These are phyloP conservation scores for Mizuhopecten yessoensis DNA, from an alignment of 1,140 invertebrate genomes.

Conservation along the genomic window DNA sequence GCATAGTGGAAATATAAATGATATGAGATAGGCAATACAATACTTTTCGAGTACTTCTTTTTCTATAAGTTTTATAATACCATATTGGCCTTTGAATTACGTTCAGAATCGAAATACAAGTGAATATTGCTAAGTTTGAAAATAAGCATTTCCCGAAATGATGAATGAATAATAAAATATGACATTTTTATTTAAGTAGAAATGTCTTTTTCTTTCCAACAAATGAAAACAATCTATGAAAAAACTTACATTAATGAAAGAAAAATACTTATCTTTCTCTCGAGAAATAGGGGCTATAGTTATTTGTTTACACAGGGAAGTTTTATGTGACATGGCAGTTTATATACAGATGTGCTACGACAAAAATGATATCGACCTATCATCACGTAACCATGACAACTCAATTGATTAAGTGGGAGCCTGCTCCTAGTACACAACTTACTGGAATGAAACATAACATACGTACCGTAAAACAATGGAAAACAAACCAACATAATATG, in stretches of 20 bases:
- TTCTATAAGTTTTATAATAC: no score
- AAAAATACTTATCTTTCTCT: no score
- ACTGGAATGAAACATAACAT: conserved; percentile 18
- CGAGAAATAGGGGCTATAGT: not conserved
- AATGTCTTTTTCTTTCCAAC: no score
- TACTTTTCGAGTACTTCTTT: no score
- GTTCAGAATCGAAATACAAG: no score
- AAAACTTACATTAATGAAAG: no score
- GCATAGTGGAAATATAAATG: no score
- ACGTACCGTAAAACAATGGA: not conserved
- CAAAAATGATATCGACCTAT: not conserved
- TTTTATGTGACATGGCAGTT: not conserved
- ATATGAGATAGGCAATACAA: no score
- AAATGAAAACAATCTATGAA: no score
- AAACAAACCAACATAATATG: not conserved
- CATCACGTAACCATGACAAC: not conserved
- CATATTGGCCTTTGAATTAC: no score
- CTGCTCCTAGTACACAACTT: not conserved
- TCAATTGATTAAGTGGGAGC: not conserved
- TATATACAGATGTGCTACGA: not conserved
- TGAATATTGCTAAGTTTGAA: not conserved
- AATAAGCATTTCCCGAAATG: not conserved
- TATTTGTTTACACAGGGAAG: not conserved
- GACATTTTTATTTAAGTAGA: not conserved
- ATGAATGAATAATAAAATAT: not conserved